These are phyloP conservation scores for Periophthalmodon schlosseri DNA, from an alignment of 2,113 vertebrate genomes.

Conservation along the genomic window DNA sequence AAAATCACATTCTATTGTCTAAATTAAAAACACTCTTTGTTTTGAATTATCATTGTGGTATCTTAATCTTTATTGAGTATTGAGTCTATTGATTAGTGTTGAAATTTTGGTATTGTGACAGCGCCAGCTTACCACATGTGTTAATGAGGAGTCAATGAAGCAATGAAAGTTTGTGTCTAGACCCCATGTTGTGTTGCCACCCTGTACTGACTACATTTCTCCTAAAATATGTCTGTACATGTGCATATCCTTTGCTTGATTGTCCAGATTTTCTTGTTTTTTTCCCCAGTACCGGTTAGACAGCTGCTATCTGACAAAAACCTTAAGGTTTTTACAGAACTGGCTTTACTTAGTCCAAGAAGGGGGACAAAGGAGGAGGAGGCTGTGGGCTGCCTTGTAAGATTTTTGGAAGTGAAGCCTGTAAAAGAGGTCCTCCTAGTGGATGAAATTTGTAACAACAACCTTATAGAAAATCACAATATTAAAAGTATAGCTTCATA, in stretches of 20 bases:
- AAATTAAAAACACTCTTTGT: too few species aligned
- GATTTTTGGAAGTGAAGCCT: slow-evolving; percentile 4
- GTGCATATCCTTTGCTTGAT: background rate
- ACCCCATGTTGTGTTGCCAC: too few species aligned
- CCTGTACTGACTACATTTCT: too few species aligned
- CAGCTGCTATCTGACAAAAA: slow-evolving; percentile 23
- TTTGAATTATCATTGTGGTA: too few species aligned
- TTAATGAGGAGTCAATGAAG: too few species aligned
- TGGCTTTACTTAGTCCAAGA: slow-evolving; percentile 44
- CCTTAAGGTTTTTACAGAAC: slow-evolving; percentile 21
- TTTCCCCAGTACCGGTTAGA: background rate
- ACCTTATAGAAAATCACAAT: slow-evolving; percentile 2
- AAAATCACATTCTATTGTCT: too few species aligned
- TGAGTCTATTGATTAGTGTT: too few species aligned
- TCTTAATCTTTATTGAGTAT: too few species aligned
- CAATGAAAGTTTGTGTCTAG: too few species aligned
- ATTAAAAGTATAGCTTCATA: background rate
- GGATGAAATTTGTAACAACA: slow-evolving; percentile 23
- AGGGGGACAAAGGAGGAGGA: background rate
- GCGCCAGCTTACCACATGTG: too few species aligned
- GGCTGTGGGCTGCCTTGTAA: slow-evolving; percentile 36
- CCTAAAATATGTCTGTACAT: background rate
- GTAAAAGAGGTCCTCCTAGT: slow-evolving; percentile 34
- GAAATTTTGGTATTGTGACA: too few species aligned
- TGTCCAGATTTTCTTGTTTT: background rate